These are phyloP conservation scores for Scylla paramamosain DNA, from an alignment of 1,140 invertebrate genomes.

Conservation along the genomic window DNA sequence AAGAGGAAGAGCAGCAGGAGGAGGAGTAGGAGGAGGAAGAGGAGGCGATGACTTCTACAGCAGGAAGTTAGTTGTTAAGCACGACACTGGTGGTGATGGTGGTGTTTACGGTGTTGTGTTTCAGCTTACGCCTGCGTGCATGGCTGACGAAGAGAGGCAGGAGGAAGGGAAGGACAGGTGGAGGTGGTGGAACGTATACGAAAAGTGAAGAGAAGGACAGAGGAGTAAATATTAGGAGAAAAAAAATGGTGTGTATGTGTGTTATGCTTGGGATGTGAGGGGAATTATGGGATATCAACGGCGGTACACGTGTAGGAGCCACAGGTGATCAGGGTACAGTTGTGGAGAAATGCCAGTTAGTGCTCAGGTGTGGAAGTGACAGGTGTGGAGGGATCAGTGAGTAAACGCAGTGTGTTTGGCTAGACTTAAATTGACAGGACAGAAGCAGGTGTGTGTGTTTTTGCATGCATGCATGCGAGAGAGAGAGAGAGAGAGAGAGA, in stretches of 20 bases:
- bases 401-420: neutral
- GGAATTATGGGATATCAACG: neutral
- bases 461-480: neutral
- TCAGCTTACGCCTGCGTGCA: neutral
- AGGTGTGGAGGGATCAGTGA: neutral
- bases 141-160: neutral
- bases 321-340: neutral
- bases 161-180: neutral
- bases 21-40: too few species aligned
- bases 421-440: neutral
- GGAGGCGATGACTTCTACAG: neutral
- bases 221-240: neutral
- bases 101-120: neutral
- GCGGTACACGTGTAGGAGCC: neutral
- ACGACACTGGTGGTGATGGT: neutral
- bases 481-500: conserved; percentile 1
- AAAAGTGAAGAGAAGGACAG: neutral
- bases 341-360: neutral
- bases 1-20: too few species aligned
- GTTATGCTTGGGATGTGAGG: neutral
- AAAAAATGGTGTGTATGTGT: neutral
- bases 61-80: conserved; percentile 11
- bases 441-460: neutral
- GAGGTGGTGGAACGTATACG: neutral
- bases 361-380: neutral